Evolutionary conservation across 2,113 vertebrate genomes (phyloP), one percentile per base, ranked within the genome.

Genomic region (Alligator sinensis): DNA sequence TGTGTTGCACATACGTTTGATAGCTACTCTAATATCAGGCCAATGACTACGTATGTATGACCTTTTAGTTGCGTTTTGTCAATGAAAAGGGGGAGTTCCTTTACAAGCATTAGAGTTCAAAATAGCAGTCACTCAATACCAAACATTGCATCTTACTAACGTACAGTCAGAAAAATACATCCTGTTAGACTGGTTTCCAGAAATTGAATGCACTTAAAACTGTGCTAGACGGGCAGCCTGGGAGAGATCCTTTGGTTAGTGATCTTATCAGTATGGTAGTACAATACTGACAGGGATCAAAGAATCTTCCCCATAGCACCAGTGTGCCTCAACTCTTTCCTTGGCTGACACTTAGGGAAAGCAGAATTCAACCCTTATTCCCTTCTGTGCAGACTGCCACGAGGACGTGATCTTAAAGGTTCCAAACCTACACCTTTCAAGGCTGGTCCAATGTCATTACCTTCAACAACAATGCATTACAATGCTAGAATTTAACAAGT

Each of bases 331-430:
- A 16, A 19, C n/a, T 18, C 75, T 14, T 34, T 0, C 0, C 2
- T 24, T 55, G 61, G 76, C 80, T 17, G 82, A 61, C 10, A 64
- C 24, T 11, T 57, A 57, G 57, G 15, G 54, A 80, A 22, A 0
- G 6, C 14, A 47, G 63, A 86, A 6, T 38, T 72, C 30, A 24
- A 6, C 12, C 70, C 38, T 34, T 11, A 38, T 6, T 38, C 21
- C 30, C 21, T 72, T 72, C 70, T 72, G 70, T 21, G 34, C 10
- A 24, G 21, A 72, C 11, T 47, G 70, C 70, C 47, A 24, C 74
- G 58, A 90, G 94, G 90, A 95, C 79, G 55, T 95, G 95, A 90
- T 92, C 93, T 96, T 86, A 68, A 4, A 3, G 9, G 15, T 94
- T 84, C 94, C 86, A 82, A 77, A 18, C 55, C 75, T 84, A 55